phyloP scores from a whole-genome alignment of 37 sponge, comb jelly and placozoan species.

The Ephydatia muelleri region DNA sequence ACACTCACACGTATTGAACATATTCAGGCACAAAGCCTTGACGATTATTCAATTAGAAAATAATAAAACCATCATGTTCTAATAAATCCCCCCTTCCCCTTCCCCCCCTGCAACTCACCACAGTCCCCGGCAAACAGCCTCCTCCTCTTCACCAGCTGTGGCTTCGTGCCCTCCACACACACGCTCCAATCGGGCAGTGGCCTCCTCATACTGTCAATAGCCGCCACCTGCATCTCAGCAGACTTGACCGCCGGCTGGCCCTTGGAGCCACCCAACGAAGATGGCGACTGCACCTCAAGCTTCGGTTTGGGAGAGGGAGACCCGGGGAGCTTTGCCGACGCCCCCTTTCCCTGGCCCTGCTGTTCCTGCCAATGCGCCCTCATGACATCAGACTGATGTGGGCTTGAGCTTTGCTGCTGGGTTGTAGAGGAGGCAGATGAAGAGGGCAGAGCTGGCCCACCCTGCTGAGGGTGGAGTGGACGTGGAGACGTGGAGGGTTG shows the following conservation, averaged over 20 bases:
- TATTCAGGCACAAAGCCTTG: too few relatives aligned
- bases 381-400: not conserved
- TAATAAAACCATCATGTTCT: too few relatives aligned
- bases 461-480: slow-evolving; percentile 17
- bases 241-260: not conserved
- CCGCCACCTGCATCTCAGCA: not conserved
- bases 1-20: too few relatives aligned
- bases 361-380: slow-evolving; percentile 42
- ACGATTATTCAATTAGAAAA: too few relatives aligned
- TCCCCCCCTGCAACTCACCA: slow-evolving; percentile 42
- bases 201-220: slow-evolving; percentile 22
- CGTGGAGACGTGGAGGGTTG: slow-evolving; percentile 9
- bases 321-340: too few relatives aligned
- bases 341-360: too few relatives aligned
- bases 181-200: slow-evolving; percentile 52
- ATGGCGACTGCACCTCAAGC: not conserved
- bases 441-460: too few relatives aligned
- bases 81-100: too few relatives aligned
- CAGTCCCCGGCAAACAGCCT: slow-evolving; percentile 44
- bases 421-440: slow-evolving; percentile 8
- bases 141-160: slow-evolving; percentile 62
- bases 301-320: too few relatives aligned
- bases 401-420: slow-evolving; percentile 14
- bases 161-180: slow-evolving; percentile 61
- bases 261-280: not conserved